Conservation (phyloP, 2,797 vertebrate genomes). For the Ciconia nigra region DNA sequence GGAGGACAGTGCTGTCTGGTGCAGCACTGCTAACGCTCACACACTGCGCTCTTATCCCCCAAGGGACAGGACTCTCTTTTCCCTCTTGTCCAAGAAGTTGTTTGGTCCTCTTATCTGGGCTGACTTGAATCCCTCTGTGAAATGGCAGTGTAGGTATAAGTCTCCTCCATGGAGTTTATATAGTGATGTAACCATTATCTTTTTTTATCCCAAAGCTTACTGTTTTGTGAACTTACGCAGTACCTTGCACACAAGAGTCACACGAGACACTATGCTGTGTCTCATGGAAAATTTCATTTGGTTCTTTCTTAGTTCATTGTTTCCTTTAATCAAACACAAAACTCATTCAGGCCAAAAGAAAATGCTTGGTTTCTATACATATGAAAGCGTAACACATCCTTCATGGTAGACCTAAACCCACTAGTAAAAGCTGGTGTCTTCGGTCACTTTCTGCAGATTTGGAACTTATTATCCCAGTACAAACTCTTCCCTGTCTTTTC, state of each 20-base stretch:
- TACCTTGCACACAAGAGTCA: neutral
- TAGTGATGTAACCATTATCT: neutral
- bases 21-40: neutral
- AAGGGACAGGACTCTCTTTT: neutral
- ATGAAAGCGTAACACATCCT: neutral
- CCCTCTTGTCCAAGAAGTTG: neutral
- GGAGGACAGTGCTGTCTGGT: neutral
- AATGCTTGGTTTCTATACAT: neutral
- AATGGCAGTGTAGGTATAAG: neutral
- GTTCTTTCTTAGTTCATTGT: neutral
- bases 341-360: neutral
- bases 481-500: neutral
- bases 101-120: neutral
- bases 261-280: neutral
- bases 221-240: neutral
- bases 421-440: neutral
- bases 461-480: neutral
- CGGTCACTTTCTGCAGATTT: neutral
- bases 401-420: neutral
- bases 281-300: neutral
- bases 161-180: neutral
- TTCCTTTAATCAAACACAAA: neutral
- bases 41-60: neutral
- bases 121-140: neutral
- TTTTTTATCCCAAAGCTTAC: neutral